These are phyloP conservation scores for Phytoseiulus persimilis DNA, from an alignment of 2,888 invertebrate species.

Conservation along the genomic window DNA sequence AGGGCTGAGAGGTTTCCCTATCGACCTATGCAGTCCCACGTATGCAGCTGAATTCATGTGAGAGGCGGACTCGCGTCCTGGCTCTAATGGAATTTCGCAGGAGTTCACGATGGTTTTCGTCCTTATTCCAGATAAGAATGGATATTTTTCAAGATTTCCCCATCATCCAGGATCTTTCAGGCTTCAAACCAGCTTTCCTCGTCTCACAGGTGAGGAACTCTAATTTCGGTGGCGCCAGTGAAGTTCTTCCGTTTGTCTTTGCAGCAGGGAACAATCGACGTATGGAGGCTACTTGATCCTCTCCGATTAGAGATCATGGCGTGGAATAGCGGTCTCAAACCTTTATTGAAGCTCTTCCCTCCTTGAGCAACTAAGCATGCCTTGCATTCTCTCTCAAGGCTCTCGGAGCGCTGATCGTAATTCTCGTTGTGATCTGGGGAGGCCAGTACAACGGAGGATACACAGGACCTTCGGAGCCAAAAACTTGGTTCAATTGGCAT, in stretches of 20 bases:
- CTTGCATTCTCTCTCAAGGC: conserved; percentile 45
- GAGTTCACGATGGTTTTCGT: background rate
- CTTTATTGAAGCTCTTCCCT: too few species aligned
- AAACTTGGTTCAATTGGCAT: conserved; percentile 73
- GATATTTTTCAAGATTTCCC: conserved; percentile 26
- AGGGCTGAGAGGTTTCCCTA: background rate
- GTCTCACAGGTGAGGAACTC: conserved; percentile 8
- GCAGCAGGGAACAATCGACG: too few species aligned
- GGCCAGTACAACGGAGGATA: conserved; percentile 58
- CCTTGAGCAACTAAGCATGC: too few species aligned
- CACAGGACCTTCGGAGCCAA: conserved; percentile 60
- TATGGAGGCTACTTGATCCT: too few species aligned
- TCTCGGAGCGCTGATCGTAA: conserved; percentile 55
- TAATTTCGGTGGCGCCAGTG: too few species aligned
- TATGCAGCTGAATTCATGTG: background rate
- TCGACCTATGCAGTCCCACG: background rate
- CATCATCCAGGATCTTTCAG: conserved; percentile 18
- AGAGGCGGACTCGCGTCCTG: background rate
- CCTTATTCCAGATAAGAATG: background rate
- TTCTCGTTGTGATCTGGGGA: conserved; percentile 61
- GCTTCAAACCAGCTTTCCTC: conserved; percentile 13
- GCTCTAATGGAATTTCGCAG: background rate
- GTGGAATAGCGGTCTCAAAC: too few species aligned
- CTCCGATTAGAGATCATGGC: too few species aligned
- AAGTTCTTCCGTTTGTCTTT: too few species aligned